Evolutionary conservation across 2,888 invertebrate genomes (phyloP).

Genomic region (Agelastica alni): DNA sequence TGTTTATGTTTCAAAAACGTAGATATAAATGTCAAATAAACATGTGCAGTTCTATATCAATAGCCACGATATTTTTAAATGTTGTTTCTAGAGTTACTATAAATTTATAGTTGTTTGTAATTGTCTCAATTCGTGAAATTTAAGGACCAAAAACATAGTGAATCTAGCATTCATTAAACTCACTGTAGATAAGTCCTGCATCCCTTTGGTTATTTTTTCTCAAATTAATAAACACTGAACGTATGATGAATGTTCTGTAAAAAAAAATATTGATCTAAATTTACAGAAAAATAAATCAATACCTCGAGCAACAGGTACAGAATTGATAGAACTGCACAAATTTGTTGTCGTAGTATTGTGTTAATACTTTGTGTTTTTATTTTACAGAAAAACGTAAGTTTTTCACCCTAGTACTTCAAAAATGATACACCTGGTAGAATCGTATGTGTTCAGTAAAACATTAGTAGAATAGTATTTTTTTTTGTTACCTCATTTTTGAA

Average conservation of each 20-base stretch:
- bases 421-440: slow-evolving; percentile 39
- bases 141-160: too few species aligned
- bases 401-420: slow-evolving; percentile 33
- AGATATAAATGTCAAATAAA: background rate
- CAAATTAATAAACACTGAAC: too few species aligned
- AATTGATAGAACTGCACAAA: slow-evolving; percentile 16
- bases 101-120: too few species aligned
- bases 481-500: background rate
- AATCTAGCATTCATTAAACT: too few species aligned
- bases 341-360: slow-evolving; percentile 7
- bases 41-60: slow-evolving; percentile 14
- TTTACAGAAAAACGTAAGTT: slow-evolving; percentile 49
- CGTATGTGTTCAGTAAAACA: slow-evolving; percentile 37
- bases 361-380: slow-evolving; percentile 36
- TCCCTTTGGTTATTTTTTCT: too few species aligned
- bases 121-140: too few species aligned
- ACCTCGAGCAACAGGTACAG: background rate
- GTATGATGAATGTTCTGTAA: too few species aligned
- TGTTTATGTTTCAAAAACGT: background rate
- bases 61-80: too few species aligned
- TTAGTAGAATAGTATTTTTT: slow-evolving; percentile 18
- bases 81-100: too few species aligned
- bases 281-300: background rate
- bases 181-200: too few species aligned
- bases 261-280: too few species aligned